Evolutionary conservation across 2,888 invertebrate genomes (phyloP), one percentile per base, ranked within the genome.

Genomic region (Parelbella ahira): DNA sequence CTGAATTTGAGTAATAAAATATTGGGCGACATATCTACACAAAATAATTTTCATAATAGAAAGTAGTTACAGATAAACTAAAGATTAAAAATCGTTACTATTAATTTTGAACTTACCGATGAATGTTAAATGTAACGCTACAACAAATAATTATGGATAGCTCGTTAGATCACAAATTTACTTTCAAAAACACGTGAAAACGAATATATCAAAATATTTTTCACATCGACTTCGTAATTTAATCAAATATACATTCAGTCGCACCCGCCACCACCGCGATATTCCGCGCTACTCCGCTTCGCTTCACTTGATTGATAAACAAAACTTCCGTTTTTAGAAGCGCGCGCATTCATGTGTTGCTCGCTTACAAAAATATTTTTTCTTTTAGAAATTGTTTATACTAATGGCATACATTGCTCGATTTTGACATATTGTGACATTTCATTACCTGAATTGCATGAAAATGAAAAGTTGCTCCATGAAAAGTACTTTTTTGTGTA

Each of bases 291-390:
- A 48, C 48, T 67, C 56, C 65, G 63, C 55, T 8, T 24, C 21
- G 37, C 42, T 42, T 42, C 21, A 43, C 43, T 77, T 79, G 78
- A 82, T 81, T 83, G 84, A 80, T 84, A 86, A 86, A 84, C 86
- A 86, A 80, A 82, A 79, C 71, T 74, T 75, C 72, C 70, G 66
- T 64, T 68, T 64, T 60, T 54, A 52, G 70, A 75, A 76, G 80
- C 84, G 86, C 86, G 86, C 86, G 86, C 86, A 84, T 54, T 71
- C 50, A 9, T 9, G 59, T 65, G 63, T 64, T 79, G 68, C 77
- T 54, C 12, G 39, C 7, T 18, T 4, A 4, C 8, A 25, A 23
- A 18, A 8, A 11, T 1, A 8, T 6, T 13, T 13, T 1, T 11
- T 25, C n/a, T 2, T 15, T 15, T 15, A 15, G 15, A 3, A 15